Conservation (phyloP, 2,113 vertebrate genomes). For the Triplophysa siluroides region DNA sequence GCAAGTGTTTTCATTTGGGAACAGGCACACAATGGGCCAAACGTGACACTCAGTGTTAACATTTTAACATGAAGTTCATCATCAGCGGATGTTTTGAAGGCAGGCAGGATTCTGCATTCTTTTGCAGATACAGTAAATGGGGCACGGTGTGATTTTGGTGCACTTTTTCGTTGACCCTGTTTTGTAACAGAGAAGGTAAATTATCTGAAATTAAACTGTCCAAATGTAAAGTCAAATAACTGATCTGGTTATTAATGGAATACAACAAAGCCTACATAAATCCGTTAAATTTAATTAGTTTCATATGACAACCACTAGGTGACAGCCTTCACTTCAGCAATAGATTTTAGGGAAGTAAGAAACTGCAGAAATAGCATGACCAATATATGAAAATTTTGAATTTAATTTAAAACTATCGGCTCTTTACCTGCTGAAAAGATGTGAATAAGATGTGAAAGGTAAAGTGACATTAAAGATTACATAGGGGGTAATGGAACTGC, state of each 20-base stretch:
- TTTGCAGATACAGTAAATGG: background rate
- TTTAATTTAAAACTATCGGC: too few species aligned
- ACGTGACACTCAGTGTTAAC: background rate
- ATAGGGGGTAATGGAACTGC: too few species aligned
- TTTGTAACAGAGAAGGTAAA: background rate
- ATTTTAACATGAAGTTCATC: conserved; percentile 16
- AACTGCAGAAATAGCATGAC: background rate
- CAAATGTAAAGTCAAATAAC: background rate
- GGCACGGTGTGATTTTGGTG: background rate
- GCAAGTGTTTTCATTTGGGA: conserved; percentile 6
- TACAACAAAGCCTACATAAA: background rate
- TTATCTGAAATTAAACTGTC: background rate
- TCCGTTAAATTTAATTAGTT: conserved; percentile 8
- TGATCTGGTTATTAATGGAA: background rate
- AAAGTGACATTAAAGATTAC: background rate
- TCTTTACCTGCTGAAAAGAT: background rate
- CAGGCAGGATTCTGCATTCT: background rate
- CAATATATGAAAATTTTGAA: background rate
- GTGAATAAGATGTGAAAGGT: background rate
- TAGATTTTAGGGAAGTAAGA: background rate
- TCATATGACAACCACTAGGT: conserved; percentile 51
- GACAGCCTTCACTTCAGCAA: conserved; percentile 48
- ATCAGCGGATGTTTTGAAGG: background rate
- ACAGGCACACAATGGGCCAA: background rate
- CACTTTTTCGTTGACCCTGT: background rate